phyloP scores from a whole-genome alignment of 2,113 vertebrate genomes.

The Peromyscus polionotus region DNA sequence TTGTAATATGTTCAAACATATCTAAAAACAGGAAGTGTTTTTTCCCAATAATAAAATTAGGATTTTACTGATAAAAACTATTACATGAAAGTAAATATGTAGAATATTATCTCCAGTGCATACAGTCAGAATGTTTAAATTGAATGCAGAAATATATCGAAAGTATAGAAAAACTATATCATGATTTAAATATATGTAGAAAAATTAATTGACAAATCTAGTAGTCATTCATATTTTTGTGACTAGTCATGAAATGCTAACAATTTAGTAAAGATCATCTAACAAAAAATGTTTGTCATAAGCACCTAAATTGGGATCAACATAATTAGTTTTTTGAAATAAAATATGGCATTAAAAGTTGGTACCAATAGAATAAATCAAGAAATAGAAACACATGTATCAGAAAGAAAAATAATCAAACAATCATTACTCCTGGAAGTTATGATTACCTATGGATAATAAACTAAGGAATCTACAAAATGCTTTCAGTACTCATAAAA shows the following conservation, averaged over 20 bases:
- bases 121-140: not conserved
- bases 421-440: not conserved
- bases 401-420: not conserved
- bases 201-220: not conserved
- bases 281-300: not conserved
- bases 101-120: not conserved
- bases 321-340: not conserved
- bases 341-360: not conserved
- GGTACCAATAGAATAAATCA: not conserved
- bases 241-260: not conserved
- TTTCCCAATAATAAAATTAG: not conserved
- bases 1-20: not conserved
- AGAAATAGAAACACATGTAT: not conserved
- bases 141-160: not conserved
- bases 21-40: not conserved
- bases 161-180: not conserved
- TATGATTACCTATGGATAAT: not conserved
- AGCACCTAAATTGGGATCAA: not conserved
- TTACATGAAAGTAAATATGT: conserved; percentile 10
- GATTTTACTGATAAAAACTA: not conserved
- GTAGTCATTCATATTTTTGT: not conserved
- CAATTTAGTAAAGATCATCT: not conserved
- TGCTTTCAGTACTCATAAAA: not conserved
- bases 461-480: conserved; percentile 22
- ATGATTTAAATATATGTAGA: not conserved